These are phyloP conservation scores for Sus cebifrons DNA, from an alignment of 2,797 vertebrate genomes.

Conservation along the genomic window DNA sequence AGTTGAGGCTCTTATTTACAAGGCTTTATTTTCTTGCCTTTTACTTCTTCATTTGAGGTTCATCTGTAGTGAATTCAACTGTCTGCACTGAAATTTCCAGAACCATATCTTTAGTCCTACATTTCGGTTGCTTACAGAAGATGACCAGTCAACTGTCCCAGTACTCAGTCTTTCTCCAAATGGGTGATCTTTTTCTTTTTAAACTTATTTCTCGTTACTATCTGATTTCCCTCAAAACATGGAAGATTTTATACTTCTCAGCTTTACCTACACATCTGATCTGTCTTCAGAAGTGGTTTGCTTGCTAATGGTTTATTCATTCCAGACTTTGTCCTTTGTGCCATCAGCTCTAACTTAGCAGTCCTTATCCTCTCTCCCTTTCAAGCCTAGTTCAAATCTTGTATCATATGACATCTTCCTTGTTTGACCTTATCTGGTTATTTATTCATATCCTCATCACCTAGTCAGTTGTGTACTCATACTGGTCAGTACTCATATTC, in stretches of 20 bases:
- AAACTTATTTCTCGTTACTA: constrained; percentile 8
- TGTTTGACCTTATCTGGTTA: neutral
- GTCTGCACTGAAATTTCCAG: neutral
- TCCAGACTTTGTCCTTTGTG: neutral
- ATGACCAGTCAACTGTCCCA: neutral
- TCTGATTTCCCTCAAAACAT: neutral
- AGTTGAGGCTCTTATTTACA: neutral
- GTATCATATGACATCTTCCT: neutral
- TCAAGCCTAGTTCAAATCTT: neutral
- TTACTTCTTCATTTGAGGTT: constrained; percentile 25
- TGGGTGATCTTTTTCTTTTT: neutral
- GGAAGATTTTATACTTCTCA: neutral
- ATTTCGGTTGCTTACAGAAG: neutral
- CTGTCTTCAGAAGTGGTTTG: neutral
- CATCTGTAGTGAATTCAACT: neutral
- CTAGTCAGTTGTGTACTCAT: neutral
- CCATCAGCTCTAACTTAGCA: neutral
- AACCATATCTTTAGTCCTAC: neutral
- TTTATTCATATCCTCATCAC: neutral
- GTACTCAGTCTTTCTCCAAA: constrained; percentile 8
- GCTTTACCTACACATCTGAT: neutral
- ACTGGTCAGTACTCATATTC: neutral
- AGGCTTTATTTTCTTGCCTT: constrained; percentile 1
- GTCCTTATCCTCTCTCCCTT: neutral
- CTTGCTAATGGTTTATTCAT: neutral